A percentile compares a stretch with the other conserved stretches of the same genome.
Evolutionary conservation across 2,113 vertebrate genomes (phyloP).

Genomic region (Anolis carolinensis): DNA sequence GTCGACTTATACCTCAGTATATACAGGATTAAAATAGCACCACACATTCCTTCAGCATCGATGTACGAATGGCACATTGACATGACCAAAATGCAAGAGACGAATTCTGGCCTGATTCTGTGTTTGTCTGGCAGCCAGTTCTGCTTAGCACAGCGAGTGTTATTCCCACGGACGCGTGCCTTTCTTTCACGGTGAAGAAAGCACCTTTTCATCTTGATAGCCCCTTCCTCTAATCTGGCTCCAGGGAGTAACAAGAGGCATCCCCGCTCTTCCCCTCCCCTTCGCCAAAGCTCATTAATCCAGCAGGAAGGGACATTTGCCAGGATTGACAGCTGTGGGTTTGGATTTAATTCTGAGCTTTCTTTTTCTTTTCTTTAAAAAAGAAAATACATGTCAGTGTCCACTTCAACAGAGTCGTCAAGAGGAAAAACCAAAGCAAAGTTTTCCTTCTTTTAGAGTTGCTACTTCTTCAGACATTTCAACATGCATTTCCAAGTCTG

Average conservation of each 20-base stretch:
- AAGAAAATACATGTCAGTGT: constrained; percentile 61
- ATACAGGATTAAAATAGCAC: neutral
- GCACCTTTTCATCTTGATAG: constrained; percentile 54
- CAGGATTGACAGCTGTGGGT: constrained; percentile 78
- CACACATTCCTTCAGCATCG: neutral
- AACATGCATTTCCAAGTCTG: constrained; percentile 48
- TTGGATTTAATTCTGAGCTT: constrained; percentile 71
- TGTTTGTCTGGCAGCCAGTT: neutral
- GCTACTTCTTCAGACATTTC: constrained; percentile 55
- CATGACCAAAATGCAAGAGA: constrained; percentile 22
- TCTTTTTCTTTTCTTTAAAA: constrained; percentile 21
- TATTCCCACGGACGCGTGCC: neutral
- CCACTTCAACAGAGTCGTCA: constrained; percentile 69
- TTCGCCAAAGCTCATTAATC: constrained; percentile 69
- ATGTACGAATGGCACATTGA: constrained; percentile 9
- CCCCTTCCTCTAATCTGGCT: constrained; percentile 54
- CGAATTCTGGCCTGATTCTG: neutral
- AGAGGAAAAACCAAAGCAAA: constrained; percentile 57
- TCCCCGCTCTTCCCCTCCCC: constrained; percentile 57
- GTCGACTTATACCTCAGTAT: too few relatives aligned
- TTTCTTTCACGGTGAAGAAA: constrained; percentile 49
- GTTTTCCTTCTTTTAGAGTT: constrained; percentile 11
- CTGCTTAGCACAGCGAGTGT: neutral
- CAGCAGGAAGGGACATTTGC: constrained; percentile 78
- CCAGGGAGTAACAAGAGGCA: constrained; percentile 62